Conservation (phyloP, 2,797 vertebrate genomes). For the Glyptemys insculpta region DNA sequence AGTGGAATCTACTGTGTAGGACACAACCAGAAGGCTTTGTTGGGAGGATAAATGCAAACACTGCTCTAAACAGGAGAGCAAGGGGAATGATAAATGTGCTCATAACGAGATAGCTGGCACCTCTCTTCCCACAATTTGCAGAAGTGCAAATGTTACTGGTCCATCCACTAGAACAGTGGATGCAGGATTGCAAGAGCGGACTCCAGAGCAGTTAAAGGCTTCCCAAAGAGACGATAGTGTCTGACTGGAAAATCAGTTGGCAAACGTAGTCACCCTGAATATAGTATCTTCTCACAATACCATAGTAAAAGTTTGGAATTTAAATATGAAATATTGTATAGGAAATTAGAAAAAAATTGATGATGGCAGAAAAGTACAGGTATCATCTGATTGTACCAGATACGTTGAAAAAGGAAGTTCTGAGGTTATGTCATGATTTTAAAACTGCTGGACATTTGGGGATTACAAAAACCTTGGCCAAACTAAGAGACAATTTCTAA, state of each 20-base stretch:
- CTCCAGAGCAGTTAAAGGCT: background rate
- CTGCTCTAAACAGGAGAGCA: background rate
- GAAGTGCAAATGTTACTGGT: background rate
- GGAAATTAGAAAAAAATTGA: background rate
- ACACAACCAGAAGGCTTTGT: background rate
- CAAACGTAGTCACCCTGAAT: background rate
- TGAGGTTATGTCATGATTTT: too few relatives aligned
- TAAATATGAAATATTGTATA: background rate
- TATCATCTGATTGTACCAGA: too few relatives aligned
- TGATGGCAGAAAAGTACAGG: too few relatives aligned
- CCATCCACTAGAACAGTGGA: background rate
- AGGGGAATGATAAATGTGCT: background rate
- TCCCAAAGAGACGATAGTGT: background rate
- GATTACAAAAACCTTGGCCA: too few relatives aligned
- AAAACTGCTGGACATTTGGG: too few relatives aligned
- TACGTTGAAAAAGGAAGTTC: too few relatives aligned
- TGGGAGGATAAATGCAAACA: background rate
- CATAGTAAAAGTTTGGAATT: background rate
- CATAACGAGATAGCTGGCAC: background rate
- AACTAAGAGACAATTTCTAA: too few relatives aligned
- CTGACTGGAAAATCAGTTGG: background rate
- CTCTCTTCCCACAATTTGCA: background rate
- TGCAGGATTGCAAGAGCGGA: background rate
- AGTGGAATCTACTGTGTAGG: background rate
- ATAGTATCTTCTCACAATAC: background rate